Conservation (phyloP, 2,888 invertebrate genomes). For the Caenorhabditis sinica region DNA sequence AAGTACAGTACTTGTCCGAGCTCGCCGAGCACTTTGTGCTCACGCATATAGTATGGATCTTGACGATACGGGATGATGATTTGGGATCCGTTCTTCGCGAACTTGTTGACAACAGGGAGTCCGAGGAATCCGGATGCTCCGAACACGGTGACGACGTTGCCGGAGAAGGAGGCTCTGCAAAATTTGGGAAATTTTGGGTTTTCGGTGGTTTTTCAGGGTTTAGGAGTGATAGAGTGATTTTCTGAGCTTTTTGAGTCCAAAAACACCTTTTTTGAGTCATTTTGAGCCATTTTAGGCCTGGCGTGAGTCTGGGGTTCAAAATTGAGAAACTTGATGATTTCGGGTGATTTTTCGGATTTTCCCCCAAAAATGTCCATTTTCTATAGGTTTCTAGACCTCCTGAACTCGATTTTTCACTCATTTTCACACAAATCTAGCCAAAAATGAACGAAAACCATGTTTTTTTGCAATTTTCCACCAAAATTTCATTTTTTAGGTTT, state of each 20-base stretch:
- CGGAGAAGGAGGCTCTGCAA: constrained; percentile 95
- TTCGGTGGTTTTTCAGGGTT: neutral
- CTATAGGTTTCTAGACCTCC: no score
- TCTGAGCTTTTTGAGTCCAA: neutral
- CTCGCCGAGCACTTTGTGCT: constrained; percentile 93
- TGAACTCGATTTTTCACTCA: neutral
- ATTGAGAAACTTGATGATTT: neutral
- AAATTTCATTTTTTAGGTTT: neutral
- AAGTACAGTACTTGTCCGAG: constrained; percentile 86
- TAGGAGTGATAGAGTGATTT: no score
- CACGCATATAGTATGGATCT: constrained; percentile 90
- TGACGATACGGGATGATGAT: constrained; percentile 91
- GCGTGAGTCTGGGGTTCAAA: no score
- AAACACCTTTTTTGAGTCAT: no score
- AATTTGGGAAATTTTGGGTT: neutral
- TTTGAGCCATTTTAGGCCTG: neutral
- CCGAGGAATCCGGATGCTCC: constrained; percentile 92
- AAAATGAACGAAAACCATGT: no score
- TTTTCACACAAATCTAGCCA: neutral
- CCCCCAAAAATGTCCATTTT: no score
- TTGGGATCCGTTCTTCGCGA: constrained; percentile 88
- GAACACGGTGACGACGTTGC: constrained; percentile 94
- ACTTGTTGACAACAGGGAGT: constrained; percentile 91
- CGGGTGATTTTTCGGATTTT: neutral
- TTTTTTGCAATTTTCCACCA: neutral